These are phyloP conservation scores for Drosophila kanapiae DNA, from an alignment of 1,140 invertebrate species.

Conservation along the genomic window DNA sequence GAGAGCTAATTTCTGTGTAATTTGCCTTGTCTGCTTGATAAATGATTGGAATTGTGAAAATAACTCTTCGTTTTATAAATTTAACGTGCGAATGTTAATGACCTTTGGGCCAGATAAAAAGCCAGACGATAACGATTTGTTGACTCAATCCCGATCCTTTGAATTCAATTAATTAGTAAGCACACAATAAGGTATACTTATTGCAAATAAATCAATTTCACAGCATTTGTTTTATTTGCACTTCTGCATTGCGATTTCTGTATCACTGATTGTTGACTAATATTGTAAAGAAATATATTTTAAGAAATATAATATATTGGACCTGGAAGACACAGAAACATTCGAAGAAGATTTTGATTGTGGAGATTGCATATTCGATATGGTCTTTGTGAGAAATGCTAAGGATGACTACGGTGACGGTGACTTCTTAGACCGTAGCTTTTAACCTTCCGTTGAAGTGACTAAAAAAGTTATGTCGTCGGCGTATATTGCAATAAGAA, in stretches of 20 bases:
- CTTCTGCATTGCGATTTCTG: slow-evolving; percentile 10
- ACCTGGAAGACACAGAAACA: no score
- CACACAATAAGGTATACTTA: slow-evolving; percentile 12
- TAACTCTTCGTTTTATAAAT: slow-evolving; percentile 2
- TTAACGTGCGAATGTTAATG: neutral
- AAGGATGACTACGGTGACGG: no score
- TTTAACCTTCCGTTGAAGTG: no score
- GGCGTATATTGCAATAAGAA: no score
- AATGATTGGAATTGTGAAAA: slow-evolving; percentile 26
- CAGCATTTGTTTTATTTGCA: slow-evolving; percentile 13
- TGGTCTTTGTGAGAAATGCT: no score
- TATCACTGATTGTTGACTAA: slow-evolving; percentile 8
- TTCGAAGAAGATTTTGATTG: no score
- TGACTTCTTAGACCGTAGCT: no score
- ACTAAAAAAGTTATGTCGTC: no score
- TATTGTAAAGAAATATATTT: no score
- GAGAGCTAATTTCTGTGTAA: slow-evolving; percentile 2
- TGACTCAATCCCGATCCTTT: slow-evolving; percentile 14
- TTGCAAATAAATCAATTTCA: slow-evolving; percentile 33
- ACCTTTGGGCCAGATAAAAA: neutral
- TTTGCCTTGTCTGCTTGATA: slow-evolving; percentile 16
- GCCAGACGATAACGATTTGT: slow-evolving; percentile 3
- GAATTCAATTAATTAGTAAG: slow-evolving; percentile 6
- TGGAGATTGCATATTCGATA: no score
- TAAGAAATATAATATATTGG: no score